Base-by-base conservation (phyloP, 2,113 vertebrate genomes). In the Chaetura pelagica region DNA sequence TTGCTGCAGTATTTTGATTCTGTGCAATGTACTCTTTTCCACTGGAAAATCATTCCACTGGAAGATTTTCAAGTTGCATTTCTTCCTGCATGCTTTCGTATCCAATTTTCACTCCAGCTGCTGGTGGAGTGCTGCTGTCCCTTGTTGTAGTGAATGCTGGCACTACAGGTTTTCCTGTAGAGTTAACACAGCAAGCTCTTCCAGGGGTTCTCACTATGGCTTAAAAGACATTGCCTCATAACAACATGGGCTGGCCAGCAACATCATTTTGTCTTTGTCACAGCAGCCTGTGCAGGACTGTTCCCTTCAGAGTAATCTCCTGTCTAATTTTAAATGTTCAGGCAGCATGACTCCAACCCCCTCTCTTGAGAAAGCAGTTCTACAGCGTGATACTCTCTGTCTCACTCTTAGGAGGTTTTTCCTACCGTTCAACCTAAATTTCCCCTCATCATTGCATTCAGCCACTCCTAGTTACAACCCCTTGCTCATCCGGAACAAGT, bases 21-120 rank as follows among this genome's bases (percentile, higher is more conserved):
- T 52, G 21, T 78, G 61, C 88, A 94, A 93, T n/a, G 23, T 34
- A 27, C 34, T 42, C 68, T 92, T 94, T 71, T 72, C 48, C 83
- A 67, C 84, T 90, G 88, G 76, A 93, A 96, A 96, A 67, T 78
- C 52, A 62, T 95, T 90, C 40, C 74, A 17, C 74, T 94, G 83
- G 83, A 92, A 72, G 64, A 62, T 62, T 90, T 94, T 96, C 96
- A 96, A 89, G 76, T 52, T 62, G 85, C 62, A 62, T 88, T 93
- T 94, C 64, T 90, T 93, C 79, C 80, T 0, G 1, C 77, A 46
- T 87, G 76, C 83, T 79, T 78, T 40, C 82, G 83, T 63, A 87
- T 69, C 83, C 86, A 76, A 54, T 93, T 96, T 77, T 90, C 84
- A 94, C 80, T 96, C 79, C 92, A 96, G 94, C 88, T 96, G 94